Evolutionary conservation across 2,113 vertebrate species (phyloP), one percentile per base, ranked within the genome.

Genomic region (Sceloporus undulatus): DNA sequence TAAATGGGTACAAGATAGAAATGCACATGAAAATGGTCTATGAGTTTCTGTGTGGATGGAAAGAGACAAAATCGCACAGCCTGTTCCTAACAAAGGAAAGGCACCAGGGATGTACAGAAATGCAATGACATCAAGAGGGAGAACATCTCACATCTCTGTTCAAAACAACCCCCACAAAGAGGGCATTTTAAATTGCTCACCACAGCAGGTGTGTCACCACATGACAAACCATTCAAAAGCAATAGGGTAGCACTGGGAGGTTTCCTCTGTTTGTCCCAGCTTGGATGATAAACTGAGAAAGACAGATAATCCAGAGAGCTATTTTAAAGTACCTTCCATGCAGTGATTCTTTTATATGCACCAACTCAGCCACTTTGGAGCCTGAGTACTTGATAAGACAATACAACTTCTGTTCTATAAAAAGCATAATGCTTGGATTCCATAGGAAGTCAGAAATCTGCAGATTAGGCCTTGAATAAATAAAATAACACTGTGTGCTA

Each of bases 401-500:
- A 71, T 34, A 19, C 66, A 76, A 48, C 54, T 11, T 21, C 38
- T 77, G 25, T 78, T 77, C 56, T 48, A 52, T 83, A 52, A 70
- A 52, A 19, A 29, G 42, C 14, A 52, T 42, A 52, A 38, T 68
- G 29, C 18, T 18, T 68, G 29, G 62, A 27, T 9, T 68, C 25
- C 42, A 29, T n/a, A 16, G 7, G 25, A 66, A 27, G 4, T 23
- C 65, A 59, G 9, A 76, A 19, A 81, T 34, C 40, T 81, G 29
- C 34, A 42, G 82, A 27, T 16, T 59, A 70, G 48, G 68, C 4
- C 21, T 11, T 40, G 84, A 52, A 71, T 70, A 76, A 82, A 73
- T 56, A 77, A 82, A 48, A 75, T 80, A 85, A 87, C 23, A 42
- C 59, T 78, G 29, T 52, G 1, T 85, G 56, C 76, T 88, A 87